Evolutionary conservation across 2,113 vertebrate genomes (phyloP), one percentile per base, ranked within the genome.

Genomic region (Stegastes partitus): DNA sequence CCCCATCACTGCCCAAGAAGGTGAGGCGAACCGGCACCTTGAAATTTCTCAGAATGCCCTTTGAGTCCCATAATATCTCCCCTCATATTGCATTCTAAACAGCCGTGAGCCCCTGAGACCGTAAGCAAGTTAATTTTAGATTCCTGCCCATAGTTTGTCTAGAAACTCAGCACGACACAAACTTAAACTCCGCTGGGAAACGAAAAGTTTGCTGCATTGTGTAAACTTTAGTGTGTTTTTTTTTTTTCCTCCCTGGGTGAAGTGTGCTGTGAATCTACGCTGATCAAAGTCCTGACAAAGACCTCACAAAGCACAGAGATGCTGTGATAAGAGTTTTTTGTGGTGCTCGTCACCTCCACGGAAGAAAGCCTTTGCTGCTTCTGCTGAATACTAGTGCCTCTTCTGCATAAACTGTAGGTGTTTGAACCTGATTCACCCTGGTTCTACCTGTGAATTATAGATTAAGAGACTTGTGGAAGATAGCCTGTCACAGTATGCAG

Each of bases 1-100:
- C 4, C 92, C 76, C 0, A 21, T 93, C 70, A 79, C 87, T 11
- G 77, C 81, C 3, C 25, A 66, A 0, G 0, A 95, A 62, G 85
- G 90, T 95, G 57, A 83, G 78, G 77, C 23, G 61, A 82, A 76
- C 4, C 1, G 0, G 3, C 28, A 82, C 45, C 10, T 21, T 84
- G 47, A 78, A 73, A 79, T 66, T 77, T 67, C 0, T 8, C 61
- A 11, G 75, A 70, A 59, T n/a, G n/a, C 44, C 81, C 21, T 67
- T 66, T 39, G 42, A 12, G 2, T 65, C 19, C 44, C 37, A 42
- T 64, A 47, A 58, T 45, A 70, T 76, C 54, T 71, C 53, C 39
- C 22, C 59, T 68, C 56, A 62, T 19, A 25, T 62, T 42, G 42
- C 19, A 47, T 64, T 39, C 54, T 26, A 16, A 82, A 65, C 71